These are phyloP conservation scores for Phataginus tricuspis DNA, from an alignment of 2,797 vertebrate genomes.

Conservation along the genomic window DNA sequence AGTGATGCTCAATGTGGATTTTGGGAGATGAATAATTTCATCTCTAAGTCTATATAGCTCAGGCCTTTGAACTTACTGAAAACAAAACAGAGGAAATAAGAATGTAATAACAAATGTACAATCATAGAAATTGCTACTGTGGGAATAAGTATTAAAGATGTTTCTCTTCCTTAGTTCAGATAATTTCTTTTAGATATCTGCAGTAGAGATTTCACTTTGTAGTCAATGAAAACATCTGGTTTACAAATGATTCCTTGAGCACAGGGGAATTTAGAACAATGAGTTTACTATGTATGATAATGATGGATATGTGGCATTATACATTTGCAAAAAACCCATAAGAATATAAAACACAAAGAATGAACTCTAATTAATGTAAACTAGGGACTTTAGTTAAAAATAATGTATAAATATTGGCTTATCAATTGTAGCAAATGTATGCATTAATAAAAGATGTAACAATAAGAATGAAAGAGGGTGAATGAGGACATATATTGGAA, in stretches of 20 bases:
- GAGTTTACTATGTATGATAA: neutral
- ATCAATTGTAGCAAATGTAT: neutral
- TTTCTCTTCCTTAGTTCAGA: neutral
- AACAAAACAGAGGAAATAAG: neutral
- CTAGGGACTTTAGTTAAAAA: neutral
- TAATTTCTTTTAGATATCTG: neutral
- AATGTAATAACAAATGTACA: neutral
- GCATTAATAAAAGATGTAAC: neutral
- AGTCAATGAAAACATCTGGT: neutral
- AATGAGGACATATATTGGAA: neutral
- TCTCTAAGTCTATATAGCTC: neutral
- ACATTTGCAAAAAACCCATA: neutral
- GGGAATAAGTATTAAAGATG: neutral
- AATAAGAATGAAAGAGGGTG: rapidly evolving
- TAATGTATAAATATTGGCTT: neutral
- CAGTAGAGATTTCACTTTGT: neutral
- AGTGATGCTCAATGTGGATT: neutral
- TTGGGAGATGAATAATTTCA: conserved; percentile 5
- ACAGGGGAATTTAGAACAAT: neutral
- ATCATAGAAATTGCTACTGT: neutral
- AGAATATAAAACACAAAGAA: neutral
- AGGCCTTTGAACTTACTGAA: neutral
- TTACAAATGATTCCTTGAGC: neutral
- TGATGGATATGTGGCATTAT: neutral
- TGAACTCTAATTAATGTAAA: neutral